Evolutionary conservation across 2,797 vertebrate species (phyloP), one percentile per base, ranked within the genome.

Genomic region (Danionella dracula): DNA sequence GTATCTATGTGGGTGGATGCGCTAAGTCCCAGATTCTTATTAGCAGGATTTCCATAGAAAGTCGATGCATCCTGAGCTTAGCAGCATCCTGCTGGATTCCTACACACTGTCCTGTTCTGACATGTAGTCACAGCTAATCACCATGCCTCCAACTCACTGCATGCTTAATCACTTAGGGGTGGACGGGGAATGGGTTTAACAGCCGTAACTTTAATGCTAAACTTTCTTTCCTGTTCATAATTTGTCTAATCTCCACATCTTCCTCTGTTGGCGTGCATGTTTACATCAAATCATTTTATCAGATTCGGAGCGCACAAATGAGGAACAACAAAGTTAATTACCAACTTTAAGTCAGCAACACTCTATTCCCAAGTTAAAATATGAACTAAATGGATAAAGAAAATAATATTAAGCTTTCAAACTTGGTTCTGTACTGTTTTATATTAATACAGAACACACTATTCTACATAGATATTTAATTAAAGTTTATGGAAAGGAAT

Each of bases 61-160:
- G 84, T 88, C 83, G 77, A 86, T 87, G 78, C 41, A 79, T 73
- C 76, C 77, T 60, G 80, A 78, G 81, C 85, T 84, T 84, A 85
- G 83, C 78, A 71, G 77, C 70, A 76, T 81, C 76, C 79, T 76
- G 74, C 82, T 78, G 66, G 81, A 83, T 79, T 81, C 83, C 80
- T 66, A 82, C 84, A 80, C 82, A 76, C 66, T 61, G 63, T 80
- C 73, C 63, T 34, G 65, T 82, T 73, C 56, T 72, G 68, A 54
- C 73, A 62, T 57, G 78, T 77, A 74, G 76, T 80, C 77, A 73
- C 72, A 77, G 73, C 78, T 84, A 85, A 88, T 85, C 79, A 81
- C 76, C 62, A 72, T 74, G 72, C 80, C 84, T 83, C 81, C 79
- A 71, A 78, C 79, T 70, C 79, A 77, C 78, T 77, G 76, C 77